phyloP scores from a whole-genome alignment of 2,888 invertebrate species.

The Nasonovia ribisnigri region DNA sequence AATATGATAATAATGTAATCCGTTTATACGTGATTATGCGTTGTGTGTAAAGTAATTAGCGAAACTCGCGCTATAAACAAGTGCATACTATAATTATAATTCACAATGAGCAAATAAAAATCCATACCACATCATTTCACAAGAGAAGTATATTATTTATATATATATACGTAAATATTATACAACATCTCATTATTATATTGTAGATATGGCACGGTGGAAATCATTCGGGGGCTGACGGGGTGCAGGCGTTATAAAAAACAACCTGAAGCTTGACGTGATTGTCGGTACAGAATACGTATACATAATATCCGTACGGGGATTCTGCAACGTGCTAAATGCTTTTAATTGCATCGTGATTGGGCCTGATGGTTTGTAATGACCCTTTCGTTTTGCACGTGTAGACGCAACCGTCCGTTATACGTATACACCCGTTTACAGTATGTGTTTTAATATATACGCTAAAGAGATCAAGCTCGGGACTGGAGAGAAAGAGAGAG shows the following conservation, averaged over 20 bases:
- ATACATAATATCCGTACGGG: not conserved
- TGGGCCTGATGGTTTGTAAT: not conserved
- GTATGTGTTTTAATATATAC: not conserved
- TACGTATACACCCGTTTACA: not conserved
- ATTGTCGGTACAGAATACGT: not conserved
- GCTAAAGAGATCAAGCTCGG: not conserved
- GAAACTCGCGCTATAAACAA: conserved; percentile 2
- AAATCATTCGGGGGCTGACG: not conserved
- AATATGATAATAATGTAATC: conserved; percentile 15
- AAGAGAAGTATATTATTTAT: not conserved
- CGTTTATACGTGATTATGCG: not conserved
- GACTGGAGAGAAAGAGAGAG: not conserved
- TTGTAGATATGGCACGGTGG: not conserved
- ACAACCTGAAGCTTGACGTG: not conserved
- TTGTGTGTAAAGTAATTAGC: not conserved
- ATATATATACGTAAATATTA: not conserved
- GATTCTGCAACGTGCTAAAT: not conserved
- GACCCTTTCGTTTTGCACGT: not conserved
- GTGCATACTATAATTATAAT: not conserved
- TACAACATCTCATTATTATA: not conserved
- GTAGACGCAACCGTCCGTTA: not conserved
- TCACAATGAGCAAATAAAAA: not conserved
- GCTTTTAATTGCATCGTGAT: conserved; percentile 17
- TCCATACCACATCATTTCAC: not conserved
- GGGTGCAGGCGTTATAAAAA: not conserved